These are phyloP conservation scores for Listrodromus nycthemerus DNA, from an alignment of 2,888 invertebrate genomes.

Conservation along the genomic window DNA sequence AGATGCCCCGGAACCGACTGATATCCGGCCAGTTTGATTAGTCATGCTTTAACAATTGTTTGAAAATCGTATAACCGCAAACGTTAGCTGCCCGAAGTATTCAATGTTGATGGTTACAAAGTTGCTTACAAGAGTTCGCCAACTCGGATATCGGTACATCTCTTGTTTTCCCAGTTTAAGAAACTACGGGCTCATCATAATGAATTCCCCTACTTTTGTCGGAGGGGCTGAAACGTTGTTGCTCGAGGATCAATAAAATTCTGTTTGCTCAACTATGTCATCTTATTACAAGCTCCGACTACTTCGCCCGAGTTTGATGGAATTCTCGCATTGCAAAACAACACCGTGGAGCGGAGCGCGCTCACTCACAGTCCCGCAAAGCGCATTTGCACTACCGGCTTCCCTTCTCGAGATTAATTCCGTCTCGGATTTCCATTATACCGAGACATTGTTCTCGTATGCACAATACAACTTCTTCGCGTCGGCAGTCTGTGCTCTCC, in stretches of 20 bases:
- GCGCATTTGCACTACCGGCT: constrained; percentile 9
- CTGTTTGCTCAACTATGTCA: neutral
- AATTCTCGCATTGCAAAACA: constrained; percentile 35
- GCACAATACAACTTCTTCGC: constrained; percentile 46
- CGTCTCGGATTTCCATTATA: constrained; percentile 56
- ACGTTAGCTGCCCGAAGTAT: neutral
- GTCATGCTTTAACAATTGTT: too few relatives aligned
- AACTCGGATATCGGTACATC: too few relatives aligned
- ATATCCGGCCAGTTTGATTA: too few relatives aligned
- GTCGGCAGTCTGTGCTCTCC: constrained; percentile 29
- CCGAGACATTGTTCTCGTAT: constrained; percentile 50
- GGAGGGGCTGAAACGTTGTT: neutral
- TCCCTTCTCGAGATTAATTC: constrained; percentile 47
- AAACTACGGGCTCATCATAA: neutral
- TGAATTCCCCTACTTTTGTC: neutral
- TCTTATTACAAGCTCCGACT: neutral
- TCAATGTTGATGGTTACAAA: too few relatives aligned
- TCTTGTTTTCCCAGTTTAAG: neutral
- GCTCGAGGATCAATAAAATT: constrained; percentile 4
- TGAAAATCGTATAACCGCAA: too few relatives aligned
- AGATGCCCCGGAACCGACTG: too few relatives aligned
- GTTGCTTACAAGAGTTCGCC: neutral
- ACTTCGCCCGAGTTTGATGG: constrained; percentile 1
- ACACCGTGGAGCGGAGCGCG: neutral
- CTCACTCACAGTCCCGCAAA: constrained; percentile 25